These are phyloP conservation scores for Pollenia angustigena DNA, from an alignment of 2,888 invertebrate genomes.

Conservation along the genomic window DNA sequence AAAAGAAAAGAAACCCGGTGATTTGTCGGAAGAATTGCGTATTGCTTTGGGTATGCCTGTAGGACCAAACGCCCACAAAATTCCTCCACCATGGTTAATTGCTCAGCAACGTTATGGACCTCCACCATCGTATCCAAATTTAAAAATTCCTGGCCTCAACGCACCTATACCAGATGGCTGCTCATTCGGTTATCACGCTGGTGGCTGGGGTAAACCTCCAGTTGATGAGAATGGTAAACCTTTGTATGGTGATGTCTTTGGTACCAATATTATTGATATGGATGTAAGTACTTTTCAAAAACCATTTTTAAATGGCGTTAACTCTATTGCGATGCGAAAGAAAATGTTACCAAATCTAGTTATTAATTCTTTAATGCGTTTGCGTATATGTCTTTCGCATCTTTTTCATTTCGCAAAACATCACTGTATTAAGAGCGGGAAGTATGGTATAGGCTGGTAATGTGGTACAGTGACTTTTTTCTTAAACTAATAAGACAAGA, in stretches of 20 bases:
- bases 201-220: slow-evolving; percentile 99
- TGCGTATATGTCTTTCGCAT: too few species aligned
- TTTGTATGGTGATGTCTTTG: slow-evolving; percentile 99
- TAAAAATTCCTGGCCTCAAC: slow-evolving; percentile 98
- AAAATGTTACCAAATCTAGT: not conserved
- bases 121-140: slow-evolving; percentile 98
- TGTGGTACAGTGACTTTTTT: too few species aligned
- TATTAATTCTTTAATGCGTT: too few species aligned
- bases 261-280: slow-evolving; percentile 89
- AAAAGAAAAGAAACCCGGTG: slow-evolving; percentile 99
- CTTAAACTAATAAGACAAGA: too few species aligned
- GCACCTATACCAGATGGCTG: slow-evolving; percentile 99
- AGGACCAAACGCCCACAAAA: slow-evolving; percentile 95
- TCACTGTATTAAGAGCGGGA: too few species aligned
- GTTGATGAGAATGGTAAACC: slow-evolving; percentile 99
- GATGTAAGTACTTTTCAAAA: slow-evolving; percentile 85
- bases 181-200: slow-evolving; percentile 99
- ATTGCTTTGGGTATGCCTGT: slow-evolving; percentile 99
- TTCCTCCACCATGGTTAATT: slow-evolving; percentile 96
- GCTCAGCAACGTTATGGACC: slow-evolving; percentile 92
- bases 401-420: too few species aligned
- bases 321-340: too few species aligned
- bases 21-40: slow-evolving; percentile 96
- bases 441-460: too few species aligned
- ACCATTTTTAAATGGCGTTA: not conserved